Conservation (phyloP, 1,140 invertebrate genomes). For the Aricia agestis region DNA sequence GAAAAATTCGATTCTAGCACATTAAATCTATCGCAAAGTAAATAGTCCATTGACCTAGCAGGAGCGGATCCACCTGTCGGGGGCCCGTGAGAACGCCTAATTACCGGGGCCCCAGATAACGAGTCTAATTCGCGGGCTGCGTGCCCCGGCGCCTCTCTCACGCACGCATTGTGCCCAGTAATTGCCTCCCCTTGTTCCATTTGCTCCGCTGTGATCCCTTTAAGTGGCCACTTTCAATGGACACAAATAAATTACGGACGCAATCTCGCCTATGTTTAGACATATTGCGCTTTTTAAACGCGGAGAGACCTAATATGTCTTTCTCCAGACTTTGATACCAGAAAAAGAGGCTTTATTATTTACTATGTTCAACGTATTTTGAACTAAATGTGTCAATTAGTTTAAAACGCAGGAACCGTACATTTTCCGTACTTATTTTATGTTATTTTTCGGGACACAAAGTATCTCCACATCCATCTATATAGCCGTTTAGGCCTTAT, state of each 20-base stretch:
- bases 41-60: conserved; percentile 30
- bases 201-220: conserved; percentile 70
- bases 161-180: conserved; percentile 74
- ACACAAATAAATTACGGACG: conserved; percentile 60
- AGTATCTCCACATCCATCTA: too few species aligned
- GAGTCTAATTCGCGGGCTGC: conserved; percentile 62
- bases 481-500: too few species aligned
- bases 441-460: too few species aligned
- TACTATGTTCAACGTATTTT: too few species aligned
- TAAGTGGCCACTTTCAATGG: conserved; percentile 69
- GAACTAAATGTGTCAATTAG: too few species aligned
- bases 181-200: conserved; percentile 73
- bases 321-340: too few species aligned
- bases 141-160: conserved; percentile 64
- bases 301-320: neutral
- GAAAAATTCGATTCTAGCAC: too few species aligned
- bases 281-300: neutral
- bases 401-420: too few species aligned
- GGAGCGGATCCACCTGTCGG: conserved; percentile 46
- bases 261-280: neutral
- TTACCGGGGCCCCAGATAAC: conserved; percentile 62
- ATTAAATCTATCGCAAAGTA: neutral
- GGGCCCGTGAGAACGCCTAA: conserved; percentile 64
- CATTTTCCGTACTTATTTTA: too few species aligned
- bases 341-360: too few species aligned